Percentiles rank a stretch among this genome's conserved stretches.
Evolutionary conservation across 2,888 invertebrate genomes (phyloP).

Genomic region (Busseola fusca): DNA sequence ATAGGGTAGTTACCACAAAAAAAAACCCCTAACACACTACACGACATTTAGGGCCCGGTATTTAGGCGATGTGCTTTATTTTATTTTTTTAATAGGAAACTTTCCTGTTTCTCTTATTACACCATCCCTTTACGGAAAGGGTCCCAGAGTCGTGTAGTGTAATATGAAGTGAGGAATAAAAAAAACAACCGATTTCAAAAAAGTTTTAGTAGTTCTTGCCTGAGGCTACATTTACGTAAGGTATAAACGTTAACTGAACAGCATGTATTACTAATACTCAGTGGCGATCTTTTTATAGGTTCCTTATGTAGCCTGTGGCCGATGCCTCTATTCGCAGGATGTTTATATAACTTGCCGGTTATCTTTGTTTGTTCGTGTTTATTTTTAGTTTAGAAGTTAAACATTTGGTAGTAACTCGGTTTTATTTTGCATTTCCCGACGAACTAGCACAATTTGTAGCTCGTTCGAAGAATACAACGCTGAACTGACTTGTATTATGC

Average conservation of each 20-base stretch:
- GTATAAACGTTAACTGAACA: slow-evolving; percentile 5
- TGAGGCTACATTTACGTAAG: not conserved
- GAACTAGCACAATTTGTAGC: slow-evolving; percentile 12
- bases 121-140: not conserved
- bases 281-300: slow-evolving; percentile 35
- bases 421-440: slow-evolving; percentile 23
- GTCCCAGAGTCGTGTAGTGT: not conserved
- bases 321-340: slow-evolving; percentile 18
- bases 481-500: slow-evolving; percentile 6
- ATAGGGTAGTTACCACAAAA: not conserved
- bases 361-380: slow-evolving; percentile 34
- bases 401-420: slow-evolving; percentile 27
- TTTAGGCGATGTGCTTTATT: no score
- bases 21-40: not conserved
- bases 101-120: not conserved
- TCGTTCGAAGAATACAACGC: slow-evolving; percentile 3
- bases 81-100: no score
- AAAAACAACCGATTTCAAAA: not conserved
- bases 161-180: not conserved
- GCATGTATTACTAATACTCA: slow-evolving; percentile 21
- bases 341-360: slow-evolving; percentile 33
- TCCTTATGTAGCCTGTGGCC: slow-evolving; percentile 27
- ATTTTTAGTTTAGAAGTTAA: slow-evolving; percentile 45
- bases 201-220: not conserved
- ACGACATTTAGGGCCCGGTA: no score